A percentile compares a stretch with the other conserved stretches of the same genome.
These are phyloP conservation scores for Saxicola maurus DNA, from an alignment of 2,797 vertebrate genomes.

Conservation along the genomic window DNA sequence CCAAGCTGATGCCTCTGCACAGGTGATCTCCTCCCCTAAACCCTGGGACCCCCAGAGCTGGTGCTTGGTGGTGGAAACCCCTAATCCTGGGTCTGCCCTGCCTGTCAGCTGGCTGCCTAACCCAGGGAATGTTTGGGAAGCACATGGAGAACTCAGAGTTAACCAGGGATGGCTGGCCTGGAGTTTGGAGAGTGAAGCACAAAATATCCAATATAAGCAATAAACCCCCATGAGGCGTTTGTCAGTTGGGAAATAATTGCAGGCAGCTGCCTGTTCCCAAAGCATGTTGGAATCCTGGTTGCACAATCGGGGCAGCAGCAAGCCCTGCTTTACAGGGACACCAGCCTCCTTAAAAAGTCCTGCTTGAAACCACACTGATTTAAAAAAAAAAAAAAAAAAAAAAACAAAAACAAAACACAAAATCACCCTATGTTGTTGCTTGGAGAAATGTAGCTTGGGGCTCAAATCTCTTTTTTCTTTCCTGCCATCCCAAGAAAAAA, in stretches of 20 bases:
- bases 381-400: not conserved
- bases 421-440: not conserved
- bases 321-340: not conserved
- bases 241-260: slow-evolving; percentile 56
- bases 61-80: not conserved
- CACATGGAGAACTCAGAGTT: not conserved
- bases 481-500: not conserved
- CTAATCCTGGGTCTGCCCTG: fast-evolving
- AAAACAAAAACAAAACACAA: not conserved
- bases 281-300: slow-evolving; percentile 12
- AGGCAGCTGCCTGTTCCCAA: slow-evolving; percentile 54
- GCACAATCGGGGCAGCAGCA: slow-evolving; percentile 39
- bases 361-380: not conserved
- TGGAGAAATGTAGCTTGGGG: slow-evolving; percentile 15
- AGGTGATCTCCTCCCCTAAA: not conserved
- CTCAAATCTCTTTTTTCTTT: not conserved
- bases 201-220: not conserved
- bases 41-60: not conserved
- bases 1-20: not conserved
- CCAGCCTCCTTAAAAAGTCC: not conserved
- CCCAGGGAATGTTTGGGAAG: not conserved
- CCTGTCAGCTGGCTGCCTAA: not conserved
- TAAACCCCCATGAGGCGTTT: not conserved
- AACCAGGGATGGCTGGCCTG: not conserved
- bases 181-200: not conserved